Percentiles rank a stretch among this genome's conserved stretches.
Conservation (phyloP, 2,888 invertebrate genomes). For the Labia minor region DNA sequence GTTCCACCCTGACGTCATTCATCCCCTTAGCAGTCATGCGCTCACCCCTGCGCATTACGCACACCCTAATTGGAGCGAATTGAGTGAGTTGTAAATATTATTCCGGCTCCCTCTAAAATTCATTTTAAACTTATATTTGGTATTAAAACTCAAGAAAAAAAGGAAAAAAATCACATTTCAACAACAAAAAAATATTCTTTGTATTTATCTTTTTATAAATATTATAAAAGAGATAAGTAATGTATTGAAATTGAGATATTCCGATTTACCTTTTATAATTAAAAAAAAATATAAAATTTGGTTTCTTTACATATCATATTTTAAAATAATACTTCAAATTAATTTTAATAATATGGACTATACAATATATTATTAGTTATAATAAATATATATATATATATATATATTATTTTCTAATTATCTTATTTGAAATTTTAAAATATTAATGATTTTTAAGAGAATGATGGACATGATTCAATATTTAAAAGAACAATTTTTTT, state of each 20-base stretch:
- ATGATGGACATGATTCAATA: too few relatives aligned
- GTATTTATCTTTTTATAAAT: neutral
- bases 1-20: conserved; percentile 21
- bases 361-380: too few relatives aligned
- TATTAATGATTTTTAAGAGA: too few relatives aligned
- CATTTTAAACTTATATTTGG: neutral
- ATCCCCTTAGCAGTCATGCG: conserved; percentile 2
- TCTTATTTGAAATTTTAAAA: too few relatives aligned
- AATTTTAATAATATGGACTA: too few relatives aligned
- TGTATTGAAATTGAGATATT: neutral
- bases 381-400: too few relatives aligned
- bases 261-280: neutral
- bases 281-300: too few relatives aligned
- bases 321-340: too few relatives aligned
- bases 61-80: conserved; percentile 8
- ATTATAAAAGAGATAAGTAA: neutral
- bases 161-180: too few relatives aligned
- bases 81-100: conserved; percentile 13
- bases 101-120: neutral
- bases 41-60: neutral
- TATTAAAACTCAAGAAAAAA: neutral
- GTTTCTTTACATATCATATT: too few relatives aligned
- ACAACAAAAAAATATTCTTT: neutral
- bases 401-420: too few relatives aligned
- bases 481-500: too few relatives aligned